Conservation (phyloP, 1,140 invertebrate genomes). For the Apis cerana region DNA sequence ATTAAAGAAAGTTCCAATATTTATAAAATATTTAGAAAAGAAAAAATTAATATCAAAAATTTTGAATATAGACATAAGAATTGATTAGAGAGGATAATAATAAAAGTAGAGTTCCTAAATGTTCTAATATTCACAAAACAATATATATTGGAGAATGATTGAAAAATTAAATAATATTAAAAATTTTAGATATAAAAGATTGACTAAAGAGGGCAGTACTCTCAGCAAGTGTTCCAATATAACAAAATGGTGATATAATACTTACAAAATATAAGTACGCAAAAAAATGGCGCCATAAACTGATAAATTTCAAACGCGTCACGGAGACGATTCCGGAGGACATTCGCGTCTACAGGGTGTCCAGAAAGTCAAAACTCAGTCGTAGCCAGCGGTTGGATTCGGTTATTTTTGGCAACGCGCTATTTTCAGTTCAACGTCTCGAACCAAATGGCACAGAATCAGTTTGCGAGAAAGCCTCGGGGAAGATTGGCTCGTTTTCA, state of each 20-base stretch:
- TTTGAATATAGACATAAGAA: too few species aligned
- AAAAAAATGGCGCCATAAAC: background rate
- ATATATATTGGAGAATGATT: background rate
- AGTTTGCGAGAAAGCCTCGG: constrained; percentile 68
- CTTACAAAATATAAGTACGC: background rate
- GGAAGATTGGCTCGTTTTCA: constrained; percentile 56
- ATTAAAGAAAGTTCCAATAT: too few species aligned
- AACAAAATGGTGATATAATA: background rate
- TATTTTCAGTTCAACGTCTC: constrained; percentile 73
- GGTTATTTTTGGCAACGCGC: constrained; percentile 71
- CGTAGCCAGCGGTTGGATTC: constrained; percentile 61
- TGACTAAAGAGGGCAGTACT: too few species aligned
- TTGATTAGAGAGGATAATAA: too few species aligned
- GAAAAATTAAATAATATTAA: background rate
- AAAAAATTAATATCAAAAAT: too few species aligned
- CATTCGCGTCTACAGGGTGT: constrained; percentile 48
- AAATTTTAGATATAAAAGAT: too few species aligned
- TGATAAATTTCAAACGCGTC: background rate
- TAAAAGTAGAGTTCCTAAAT: too few species aligned
- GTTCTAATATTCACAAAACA: too few species aligned
- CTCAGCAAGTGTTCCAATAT: background rate
- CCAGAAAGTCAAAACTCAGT: constrained; percentile 29
- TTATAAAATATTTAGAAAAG: too few species aligned
- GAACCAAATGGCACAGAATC: constrained; percentile 66
- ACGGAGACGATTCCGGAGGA: background rate